Evolutionary conservation across 2,797 vertebrate genomes (phyloP).

Genomic region (Melopsittacus undulatus): DNA sequence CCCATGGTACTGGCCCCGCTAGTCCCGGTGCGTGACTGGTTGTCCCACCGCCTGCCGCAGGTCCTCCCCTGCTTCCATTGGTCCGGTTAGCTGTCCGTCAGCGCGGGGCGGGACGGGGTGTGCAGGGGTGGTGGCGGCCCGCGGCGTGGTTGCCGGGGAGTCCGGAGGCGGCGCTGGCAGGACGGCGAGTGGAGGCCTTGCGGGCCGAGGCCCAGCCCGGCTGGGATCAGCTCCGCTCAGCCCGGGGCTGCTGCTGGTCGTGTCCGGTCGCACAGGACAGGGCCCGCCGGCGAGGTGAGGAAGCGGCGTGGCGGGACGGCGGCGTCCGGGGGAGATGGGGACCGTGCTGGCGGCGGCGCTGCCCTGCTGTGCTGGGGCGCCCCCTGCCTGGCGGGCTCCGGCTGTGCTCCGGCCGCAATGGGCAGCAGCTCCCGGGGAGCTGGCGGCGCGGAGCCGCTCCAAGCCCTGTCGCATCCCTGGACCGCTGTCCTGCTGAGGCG

Average conservation of each 20-base stretch:
- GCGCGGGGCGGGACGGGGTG: background rate
- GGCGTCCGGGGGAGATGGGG: too few relatives aligned
- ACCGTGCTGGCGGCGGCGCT: background rate
- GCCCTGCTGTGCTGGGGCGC: background rate
- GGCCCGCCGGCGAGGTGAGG: background rate
- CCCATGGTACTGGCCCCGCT: background rate
- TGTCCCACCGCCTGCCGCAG: accelerated
- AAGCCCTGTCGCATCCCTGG: too few relatives aligned
- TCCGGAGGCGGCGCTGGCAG: conserved; percentile 29
- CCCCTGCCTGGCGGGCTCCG: background rate
- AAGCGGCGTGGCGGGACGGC: background rate
- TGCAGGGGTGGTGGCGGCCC: background rate
- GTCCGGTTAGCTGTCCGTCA: background rate
- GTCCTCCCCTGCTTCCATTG: background rate
- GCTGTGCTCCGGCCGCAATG: too few relatives aligned
- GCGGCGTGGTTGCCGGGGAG: conserved; percentile 70
- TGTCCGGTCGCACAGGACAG: background rate
- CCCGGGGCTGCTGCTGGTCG: background rate
- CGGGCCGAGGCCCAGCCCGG: conserved; percentile 34
- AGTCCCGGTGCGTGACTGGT: background rate
- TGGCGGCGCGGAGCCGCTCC: too few relatives aligned
- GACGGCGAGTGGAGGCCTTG: conserved; percentile 66
- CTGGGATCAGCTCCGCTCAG: background rate
- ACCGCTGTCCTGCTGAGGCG: background rate
- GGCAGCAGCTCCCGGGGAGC: too few relatives aligned